A percentile compares a stretch with the other conserved stretches of the same genome.
Evolutionary conservation across 2,888 invertebrate genomes (phyloP).

Genomic region (Prosopocoilus inquinatus): DNA sequence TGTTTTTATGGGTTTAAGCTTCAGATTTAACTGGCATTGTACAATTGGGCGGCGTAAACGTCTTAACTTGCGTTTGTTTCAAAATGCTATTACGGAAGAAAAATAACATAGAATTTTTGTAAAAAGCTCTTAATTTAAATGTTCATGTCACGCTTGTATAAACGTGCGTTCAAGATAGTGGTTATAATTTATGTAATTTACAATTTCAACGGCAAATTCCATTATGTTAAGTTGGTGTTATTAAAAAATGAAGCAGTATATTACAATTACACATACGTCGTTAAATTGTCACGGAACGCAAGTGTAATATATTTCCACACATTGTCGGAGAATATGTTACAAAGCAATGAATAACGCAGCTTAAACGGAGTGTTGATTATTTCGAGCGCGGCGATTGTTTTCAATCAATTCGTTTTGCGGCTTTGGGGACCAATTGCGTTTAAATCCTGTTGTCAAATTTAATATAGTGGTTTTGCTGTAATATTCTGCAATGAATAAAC

Average conservation of each 20-base stretch:
- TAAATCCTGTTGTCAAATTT: slow-evolving; percentile 12
- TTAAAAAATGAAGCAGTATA: neutral
- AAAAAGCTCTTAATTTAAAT: no score
- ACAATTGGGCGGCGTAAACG: no score
- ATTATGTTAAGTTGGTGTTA: neutral
- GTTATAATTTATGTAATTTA: no score
- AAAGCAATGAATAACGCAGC: slow-evolving; percentile 5
- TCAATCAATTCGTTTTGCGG: slow-evolving; percentile 10
- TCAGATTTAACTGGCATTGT: no score
- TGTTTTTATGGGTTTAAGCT: no score
- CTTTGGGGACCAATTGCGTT: neutral
- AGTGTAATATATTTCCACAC: slow-evolving; percentile 5
- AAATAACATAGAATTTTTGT: no score
- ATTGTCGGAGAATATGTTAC: slow-evolving; percentile 2
- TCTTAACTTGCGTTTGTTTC: no score
- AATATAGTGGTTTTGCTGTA: slow-evolving; percentile 9
- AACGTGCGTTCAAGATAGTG: no score
- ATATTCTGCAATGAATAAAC: slow-evolving; percentile 4
- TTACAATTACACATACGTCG: slow-evolving; percentile 4
- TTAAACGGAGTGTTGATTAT: slow-evolving; percentile 7
- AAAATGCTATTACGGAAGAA: no score
- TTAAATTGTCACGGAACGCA: slow-evolving; percentile 7
- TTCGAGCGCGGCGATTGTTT: slow-evolving; percentile 9
- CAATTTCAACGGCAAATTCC: no score
- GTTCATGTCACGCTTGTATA: no score